Evolutionary conservation across 2,888 invertebrate genomes (phyloP).

Genomic region (Xanthia icteritia): DNA sequence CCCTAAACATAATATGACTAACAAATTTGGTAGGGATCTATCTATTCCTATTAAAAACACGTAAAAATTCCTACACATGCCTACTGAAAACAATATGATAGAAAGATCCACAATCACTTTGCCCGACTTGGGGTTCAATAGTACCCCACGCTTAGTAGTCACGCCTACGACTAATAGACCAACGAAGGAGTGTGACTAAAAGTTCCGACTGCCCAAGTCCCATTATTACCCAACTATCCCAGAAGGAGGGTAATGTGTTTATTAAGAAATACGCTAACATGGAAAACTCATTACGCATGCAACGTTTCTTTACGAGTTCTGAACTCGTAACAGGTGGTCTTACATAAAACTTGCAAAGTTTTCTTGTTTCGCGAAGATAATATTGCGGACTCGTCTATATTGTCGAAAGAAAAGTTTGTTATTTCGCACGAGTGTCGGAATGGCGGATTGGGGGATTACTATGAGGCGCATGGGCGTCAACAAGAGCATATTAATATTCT

Average conservation of each 20-base stretch:
- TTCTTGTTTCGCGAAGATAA: constrained; percentile 51
- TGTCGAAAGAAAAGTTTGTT: constrained; percentile 37
- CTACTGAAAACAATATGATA: not conserved
- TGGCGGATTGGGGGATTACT: constrained; percentile 22
- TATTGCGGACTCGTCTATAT: constrained; percentile 12
- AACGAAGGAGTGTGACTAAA: not conserved
- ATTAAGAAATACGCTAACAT: constrained; percentile 29
- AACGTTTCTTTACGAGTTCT: constrained; percentile 41
- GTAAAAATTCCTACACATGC: no score
- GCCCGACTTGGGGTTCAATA: not conserved
- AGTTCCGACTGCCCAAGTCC: constrained; percentile 2
- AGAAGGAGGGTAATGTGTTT: constrained; percentile 8
- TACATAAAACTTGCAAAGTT: constrained; percentile 31
- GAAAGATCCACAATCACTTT: not conserved
- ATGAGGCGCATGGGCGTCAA: not conserved
- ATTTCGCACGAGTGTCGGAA: constrained; percentile 23
- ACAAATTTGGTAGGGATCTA: no score
- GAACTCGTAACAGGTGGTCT: constrained; percentile 62
- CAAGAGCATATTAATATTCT: not conserved
- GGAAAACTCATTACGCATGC: constrained; percentile 55
- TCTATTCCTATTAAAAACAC: not conserved
- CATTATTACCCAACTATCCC: not conserved
- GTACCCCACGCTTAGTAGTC: not conserved
- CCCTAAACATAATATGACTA: not conserved
- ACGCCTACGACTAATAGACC: not conserved